phyloP scores from a whole-genome alignment of 2,113 vertebrate genomes.

The Sterrhoptilus dennistouni region DNA sequence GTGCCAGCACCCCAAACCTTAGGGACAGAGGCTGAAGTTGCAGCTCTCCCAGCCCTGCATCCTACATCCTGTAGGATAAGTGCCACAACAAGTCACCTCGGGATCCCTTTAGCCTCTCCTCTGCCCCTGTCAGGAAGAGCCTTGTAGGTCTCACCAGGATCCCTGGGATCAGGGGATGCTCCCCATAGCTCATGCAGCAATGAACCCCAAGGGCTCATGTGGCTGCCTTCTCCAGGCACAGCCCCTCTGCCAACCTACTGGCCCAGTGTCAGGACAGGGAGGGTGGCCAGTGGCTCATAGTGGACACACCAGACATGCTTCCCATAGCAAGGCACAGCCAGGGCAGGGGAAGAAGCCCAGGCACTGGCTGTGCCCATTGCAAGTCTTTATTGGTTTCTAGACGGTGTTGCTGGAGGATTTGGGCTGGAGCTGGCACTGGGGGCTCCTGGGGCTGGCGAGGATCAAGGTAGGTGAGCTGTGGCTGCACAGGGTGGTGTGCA shows the following conservation, averaged over 20 bases:
- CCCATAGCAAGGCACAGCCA: background rate
- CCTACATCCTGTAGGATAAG: background rate
- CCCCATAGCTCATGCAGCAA: background rate
- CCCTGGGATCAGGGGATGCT: background rate
- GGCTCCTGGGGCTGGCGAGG: background rate
- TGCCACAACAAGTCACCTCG: background rate
- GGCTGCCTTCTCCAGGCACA: background rate
- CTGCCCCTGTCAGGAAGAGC: background rate
- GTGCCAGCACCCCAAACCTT: background rate
- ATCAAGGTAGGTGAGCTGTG: background rate
- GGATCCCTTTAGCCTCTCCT: background rate
- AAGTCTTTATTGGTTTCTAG: conserved; percentile 25
- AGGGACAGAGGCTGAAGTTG: background rate
- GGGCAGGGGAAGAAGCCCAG: background rate
- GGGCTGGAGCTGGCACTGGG: background rate
- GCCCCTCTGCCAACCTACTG: background rate
- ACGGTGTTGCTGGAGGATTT: background rate
- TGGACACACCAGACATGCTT: rapidly evolving
- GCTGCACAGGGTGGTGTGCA: background rate
- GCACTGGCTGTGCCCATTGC: background rate
- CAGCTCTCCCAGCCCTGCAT: background rate
- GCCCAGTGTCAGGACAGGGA: background rate
- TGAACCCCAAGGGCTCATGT: background rate
- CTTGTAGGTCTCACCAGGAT: background rate
- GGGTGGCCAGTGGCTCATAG: background rate